Evolutionary conservation across 2,888 invertebrate species (phyloP).

Genomic region (Argyresthia goedartella): DNA sequence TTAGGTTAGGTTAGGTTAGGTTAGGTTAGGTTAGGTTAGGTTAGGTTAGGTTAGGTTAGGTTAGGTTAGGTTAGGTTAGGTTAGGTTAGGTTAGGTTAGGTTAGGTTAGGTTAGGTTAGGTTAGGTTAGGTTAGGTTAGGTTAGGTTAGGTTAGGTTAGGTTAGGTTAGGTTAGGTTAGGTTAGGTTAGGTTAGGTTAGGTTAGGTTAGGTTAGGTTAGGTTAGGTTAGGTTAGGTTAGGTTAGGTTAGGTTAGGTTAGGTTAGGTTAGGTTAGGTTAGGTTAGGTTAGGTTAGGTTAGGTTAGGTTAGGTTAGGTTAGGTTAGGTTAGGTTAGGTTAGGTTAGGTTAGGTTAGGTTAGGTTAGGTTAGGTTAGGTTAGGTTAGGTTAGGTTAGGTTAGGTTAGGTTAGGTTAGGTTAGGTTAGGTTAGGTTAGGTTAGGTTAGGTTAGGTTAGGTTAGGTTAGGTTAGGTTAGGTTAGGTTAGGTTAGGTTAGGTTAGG

Average conservation of each 20-base stretch:
- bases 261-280: conserved; percentile 14
- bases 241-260: conserved; percentile 14
- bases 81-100: conserved; percentile 8
- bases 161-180: conserved; percentile 15
- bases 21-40: conserved; percentile 8
- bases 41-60: conserved; percentile 8
- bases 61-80: conserved; percentile 8
- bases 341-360: conserved; percentile 10
- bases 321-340: conserved; percentile 12
- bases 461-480: conserved; percentile 8
- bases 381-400: conserved; percentile 13
- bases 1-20: conserved; percentile 8
- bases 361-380: conserved; percentile 16
- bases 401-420: conserved; percentile 22
- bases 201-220: conserved; percentile 16
- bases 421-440: conserved; percentile 18
- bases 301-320: conserved; percentile 14
- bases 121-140: conserved; percentile 14
- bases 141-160: conserved; percentile 11
- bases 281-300: conserved; percentile 13
- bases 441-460: conserved; percentile 17
- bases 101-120: conserved; percentile 12
- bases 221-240: conserved; percentile 12
- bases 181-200: conserved; percentile 14
- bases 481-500: conserved; percentile 7